Evolutionary conservation across 2,113 vertebrate species (phyloP), one percentile per base, ranked within the genome.

Genomic region (Alethe diademata): DNA sequence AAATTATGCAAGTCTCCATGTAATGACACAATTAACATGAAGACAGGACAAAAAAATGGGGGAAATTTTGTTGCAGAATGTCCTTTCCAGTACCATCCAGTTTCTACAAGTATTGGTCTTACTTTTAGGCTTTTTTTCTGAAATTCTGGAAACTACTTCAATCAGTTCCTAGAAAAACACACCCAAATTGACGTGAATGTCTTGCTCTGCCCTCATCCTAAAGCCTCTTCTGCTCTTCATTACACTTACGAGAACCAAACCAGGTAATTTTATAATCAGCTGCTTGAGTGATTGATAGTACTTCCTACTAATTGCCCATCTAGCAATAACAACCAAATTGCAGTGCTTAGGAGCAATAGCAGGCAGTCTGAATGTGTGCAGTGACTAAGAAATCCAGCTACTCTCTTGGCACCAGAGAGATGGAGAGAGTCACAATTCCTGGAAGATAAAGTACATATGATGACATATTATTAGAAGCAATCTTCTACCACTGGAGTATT

Each of bases 391-490:
- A 92, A 78, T 24, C 35, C 57, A 88, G 79, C 70, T 73, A 57
- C 73, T 78, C 67, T 88, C 78, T 45, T 87, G 47, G 94, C 88
- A 83, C 75, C 71, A 69, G 11, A 35, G 36, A 61, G 73, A 58
- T 57, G 8, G 42, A 89, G 9, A 90, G 36, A 92, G 88, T 92
- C 93, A 95, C 82, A 96, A 6, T 95, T 95, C 95, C 93, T 95
- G 86, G 94, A 96, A 96, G 82, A 92, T 64, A 64, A 92, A 94
- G 92, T 78, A 96, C 90, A 86, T 31, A 48, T 38, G 71, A 93
- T 76, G 72, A 93, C 82, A 93, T 29, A 43, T 56, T 66, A 82
- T 74, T 82, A 92, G 93, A 93, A 88, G 78, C 43, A 71, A 73
- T 40, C 42, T 83, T 43, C 60, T 36, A 14, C n/a, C 62, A 71